Evolutionary conservation across 2,113 vertebrate genomes (phyloP).

Genomic region (Channa argus): DNA sequence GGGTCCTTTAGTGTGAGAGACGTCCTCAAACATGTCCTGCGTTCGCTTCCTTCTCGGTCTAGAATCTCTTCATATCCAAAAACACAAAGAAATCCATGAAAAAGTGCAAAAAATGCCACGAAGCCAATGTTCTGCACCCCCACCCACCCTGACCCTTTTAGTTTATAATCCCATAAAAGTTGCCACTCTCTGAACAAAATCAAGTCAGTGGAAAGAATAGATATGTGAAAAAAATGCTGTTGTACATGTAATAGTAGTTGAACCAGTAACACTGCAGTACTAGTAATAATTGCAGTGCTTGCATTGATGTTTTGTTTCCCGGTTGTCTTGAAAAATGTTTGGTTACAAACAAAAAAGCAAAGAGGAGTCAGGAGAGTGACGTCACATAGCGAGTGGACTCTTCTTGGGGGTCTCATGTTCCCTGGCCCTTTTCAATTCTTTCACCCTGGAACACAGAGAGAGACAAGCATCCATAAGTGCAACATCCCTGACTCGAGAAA

Average conservation of each 20-base stretch:
- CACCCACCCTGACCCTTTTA: conserved; percentile 50
- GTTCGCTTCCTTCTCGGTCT: conserved; percentile 47
- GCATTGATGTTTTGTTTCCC: conserved; percentile 76
- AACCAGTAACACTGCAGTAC: conserved; percentile 72
- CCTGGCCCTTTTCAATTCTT: conserved; percentile 99
- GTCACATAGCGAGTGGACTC: conserved; percentile 98
- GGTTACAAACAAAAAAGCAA: conserved; percentile 94
- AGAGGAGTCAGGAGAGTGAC: conserved; percentile 96
- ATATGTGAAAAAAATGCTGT: conserved; percentile 79
- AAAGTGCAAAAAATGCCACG: conserved; percentile 88
- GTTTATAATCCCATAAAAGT: conserved; percentile 76
- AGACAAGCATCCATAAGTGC: conserved; percentile 30
- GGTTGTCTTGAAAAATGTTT: conserved; percentile 93
- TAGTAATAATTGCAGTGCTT: conserved; percentile 88
- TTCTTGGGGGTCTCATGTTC: conserved; percentile 97
- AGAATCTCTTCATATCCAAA: conserved; percentile 64
- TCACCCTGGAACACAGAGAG: conserved; percentile 92
- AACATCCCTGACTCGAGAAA: not conserved
- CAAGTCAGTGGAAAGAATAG: conserved; percentile 81
- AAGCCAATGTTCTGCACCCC: conserved; percentile 82
- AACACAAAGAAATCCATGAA: conserved; percentile 82
- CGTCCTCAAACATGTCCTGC: conserved; percentile 42
- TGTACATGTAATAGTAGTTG: conserved; percentile 77
- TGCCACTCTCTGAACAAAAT: conserved; percentile 75
- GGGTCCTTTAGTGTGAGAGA: conserved; percentile 56